Conservation (phyloP, 2,113 vertebrate species). For the Cryptomyrus ogoouensis region DNA sequence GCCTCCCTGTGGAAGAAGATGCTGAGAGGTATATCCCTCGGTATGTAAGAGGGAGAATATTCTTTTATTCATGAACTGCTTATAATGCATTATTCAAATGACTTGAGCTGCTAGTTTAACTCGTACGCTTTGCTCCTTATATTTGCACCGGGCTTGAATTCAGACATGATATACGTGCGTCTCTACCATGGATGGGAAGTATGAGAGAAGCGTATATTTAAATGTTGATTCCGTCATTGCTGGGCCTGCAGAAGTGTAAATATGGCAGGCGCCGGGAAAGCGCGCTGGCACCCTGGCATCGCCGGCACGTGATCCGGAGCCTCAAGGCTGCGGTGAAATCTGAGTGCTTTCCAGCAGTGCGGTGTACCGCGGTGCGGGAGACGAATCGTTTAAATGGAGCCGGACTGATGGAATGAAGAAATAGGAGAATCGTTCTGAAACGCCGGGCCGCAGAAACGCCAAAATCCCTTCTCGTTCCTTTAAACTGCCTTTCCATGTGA, state of each 20-base stretch:
- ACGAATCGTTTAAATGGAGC: not conserved
- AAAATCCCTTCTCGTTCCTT: not conserved
- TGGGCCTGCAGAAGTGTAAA: not conserved
- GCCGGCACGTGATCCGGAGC: not conserved
- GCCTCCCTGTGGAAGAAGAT: not conserved
- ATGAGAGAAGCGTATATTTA: not conserved
- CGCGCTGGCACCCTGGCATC: not conserved
- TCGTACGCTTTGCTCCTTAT: not conserved
- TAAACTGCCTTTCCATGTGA: not conserved
- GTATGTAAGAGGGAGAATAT: not conserved
- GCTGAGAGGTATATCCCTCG: not conserved
- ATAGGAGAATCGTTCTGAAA: not conserved
- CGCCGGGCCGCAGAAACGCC: not conserved
- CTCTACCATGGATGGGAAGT: not conserved
- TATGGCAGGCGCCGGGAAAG: not conserved
- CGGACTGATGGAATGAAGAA: not conserved
- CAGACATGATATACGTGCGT: not conserved
- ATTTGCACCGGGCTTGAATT: not conserved
- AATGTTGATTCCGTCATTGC: not conserved
- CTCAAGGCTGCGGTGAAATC: not conserved
- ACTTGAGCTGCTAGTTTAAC: not conserved
- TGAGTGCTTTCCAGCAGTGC: not conserved
- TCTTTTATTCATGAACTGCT: conserved; percentile 26
- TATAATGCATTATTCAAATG: conserved; percentile 34
- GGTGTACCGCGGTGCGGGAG: not conserved